Conservation (phyloP, 2,888 invertebrate species). For the Phyllotreta cruciferae region DNA sequence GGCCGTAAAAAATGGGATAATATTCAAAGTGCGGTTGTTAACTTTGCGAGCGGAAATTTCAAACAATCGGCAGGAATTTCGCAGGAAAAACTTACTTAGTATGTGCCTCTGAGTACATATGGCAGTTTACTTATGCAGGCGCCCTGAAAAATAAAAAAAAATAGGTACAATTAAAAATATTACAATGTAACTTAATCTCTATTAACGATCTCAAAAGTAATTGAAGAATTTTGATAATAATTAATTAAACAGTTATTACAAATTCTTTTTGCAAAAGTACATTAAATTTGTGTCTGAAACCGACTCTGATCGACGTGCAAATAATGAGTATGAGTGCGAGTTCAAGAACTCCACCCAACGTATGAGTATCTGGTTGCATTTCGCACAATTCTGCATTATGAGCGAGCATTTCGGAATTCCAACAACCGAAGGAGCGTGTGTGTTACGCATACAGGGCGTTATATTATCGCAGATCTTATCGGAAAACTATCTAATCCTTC, state of each 20-base stretch:
- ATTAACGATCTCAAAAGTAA: no score
- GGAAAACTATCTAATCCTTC: no score
- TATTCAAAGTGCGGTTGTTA: not conserved
- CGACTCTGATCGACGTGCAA: conserved; percentile 3
- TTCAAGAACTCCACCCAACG: conserved; percentile 13
- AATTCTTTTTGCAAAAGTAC: not conserved
- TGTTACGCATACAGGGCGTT: not conserved
- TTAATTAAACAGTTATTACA: no score
- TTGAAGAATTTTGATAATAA: no score
- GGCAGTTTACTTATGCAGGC: conserved; percentile 37
- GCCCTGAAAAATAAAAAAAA: conserved; percentile 35
- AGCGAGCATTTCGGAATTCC: conserved; percentile 8
- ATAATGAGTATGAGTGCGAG: conserved; percentile 6
- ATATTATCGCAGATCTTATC: not conserved
- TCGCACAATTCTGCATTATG: conserved; percentile 7
- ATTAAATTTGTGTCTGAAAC: not conserved
- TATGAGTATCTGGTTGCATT: conserved; percentile 9
- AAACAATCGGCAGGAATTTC: not conserved
- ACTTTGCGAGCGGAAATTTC: not conserved
- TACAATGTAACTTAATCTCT: not conserved
- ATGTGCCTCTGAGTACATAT: conserved; percentile 41
- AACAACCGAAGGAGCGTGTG: not conserved
- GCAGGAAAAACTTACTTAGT: conserved; percentile 37
- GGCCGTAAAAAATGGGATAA: conserved; percentile 7
- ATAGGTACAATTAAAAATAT: not conserved